Conservation (phyloP, 2,797 vertebrate genomes). For the Girardinus metallicus region DNA sequence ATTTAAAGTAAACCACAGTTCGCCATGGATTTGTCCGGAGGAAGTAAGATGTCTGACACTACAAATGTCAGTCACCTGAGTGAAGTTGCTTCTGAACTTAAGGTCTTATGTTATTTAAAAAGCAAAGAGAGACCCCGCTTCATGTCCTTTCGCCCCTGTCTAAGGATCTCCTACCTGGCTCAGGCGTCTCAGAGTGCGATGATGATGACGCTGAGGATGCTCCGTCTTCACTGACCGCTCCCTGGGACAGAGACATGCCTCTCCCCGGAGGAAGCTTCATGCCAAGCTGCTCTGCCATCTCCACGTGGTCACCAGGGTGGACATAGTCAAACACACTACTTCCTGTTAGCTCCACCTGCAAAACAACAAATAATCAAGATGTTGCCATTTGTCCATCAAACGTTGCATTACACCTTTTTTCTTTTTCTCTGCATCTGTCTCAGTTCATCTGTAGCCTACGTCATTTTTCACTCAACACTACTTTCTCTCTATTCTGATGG, state of each 20-base stretch:
- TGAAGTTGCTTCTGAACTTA: not conserved
- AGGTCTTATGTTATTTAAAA: not conserved
- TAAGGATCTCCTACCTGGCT: slow-evolving; percentile 86
- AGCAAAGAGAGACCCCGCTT: not conserved
- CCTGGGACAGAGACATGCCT: slow-evolving; percentile 90
- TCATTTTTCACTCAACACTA: not conserved
- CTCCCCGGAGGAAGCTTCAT: slow-evolving; percentile 97
- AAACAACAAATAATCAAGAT: not conserved
- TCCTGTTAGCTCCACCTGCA: slow-evolving; percentile 97
- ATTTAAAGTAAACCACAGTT: not conserved
- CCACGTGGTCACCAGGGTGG: slow-evolving; percentile 97
- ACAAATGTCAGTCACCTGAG: not conserved
- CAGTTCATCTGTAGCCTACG: not conserved
- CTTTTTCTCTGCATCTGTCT: not conserved
- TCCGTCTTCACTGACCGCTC: slow-evolving; percentile 87
- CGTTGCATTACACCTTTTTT: not conserved
- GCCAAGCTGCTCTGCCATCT: slow-evolving; percentile 98
- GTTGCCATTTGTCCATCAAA: not conserved
- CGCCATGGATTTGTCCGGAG: not conserved
- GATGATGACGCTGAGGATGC: slow-evolving; percentile 97
- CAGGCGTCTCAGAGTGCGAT: slow-evolving; percentile 95
- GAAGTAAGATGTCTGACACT: not conserved
- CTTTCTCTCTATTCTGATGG: not conserved
- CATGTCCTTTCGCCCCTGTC: not conserved
- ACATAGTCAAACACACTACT: slow-evolving; percentile 98